Conservation (phyloP, 2,113 vertebrate genomes). For the Laticauda laticaudata region DNA sequence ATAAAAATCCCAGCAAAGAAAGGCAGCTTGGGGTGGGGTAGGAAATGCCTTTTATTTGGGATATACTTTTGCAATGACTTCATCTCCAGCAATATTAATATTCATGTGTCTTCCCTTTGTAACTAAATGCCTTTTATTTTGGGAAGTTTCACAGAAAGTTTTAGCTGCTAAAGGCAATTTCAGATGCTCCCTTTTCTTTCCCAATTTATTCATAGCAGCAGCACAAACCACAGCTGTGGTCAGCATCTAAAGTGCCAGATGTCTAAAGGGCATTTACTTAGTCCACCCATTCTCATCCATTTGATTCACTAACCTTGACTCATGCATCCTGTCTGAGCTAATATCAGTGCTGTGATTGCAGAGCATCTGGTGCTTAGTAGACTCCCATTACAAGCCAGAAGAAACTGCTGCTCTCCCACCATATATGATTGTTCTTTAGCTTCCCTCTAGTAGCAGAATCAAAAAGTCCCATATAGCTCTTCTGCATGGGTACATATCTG, state of each 20-base stretch:
- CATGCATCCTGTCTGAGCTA: conserved; percentile 69
- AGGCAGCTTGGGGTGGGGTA: neutral
- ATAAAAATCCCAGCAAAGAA: conserved; percentile 18
- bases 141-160: conserved; percentile 50
- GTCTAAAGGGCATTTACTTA: conserved; percentile 36
- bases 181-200: conserved; percentile 64
- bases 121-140: conserved; percentile 38
- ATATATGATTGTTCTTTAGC: conserved; percentile 10
- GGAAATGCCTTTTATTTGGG: neutral
- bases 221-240: conserved; percentile 46
- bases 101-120: neutral
- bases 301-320: conserved; percentile 59
- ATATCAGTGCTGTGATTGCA: conserved; percentile 63
- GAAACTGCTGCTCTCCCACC: conserved; percentile 5
- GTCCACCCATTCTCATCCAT: conserved; percentile 18
- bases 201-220: conserved; percentile 41
- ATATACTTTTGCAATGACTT: neutral
- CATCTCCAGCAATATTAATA: neutral
- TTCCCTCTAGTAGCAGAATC: conserved; percentile 2
- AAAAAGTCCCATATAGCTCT: neutral
- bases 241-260: conserved; percentile 34
- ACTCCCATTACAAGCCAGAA: conserved; percentile 19
- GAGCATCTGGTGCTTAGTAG: conserved; percentile 44
- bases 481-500: neutral
- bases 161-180: conserved; percentile 49